A percentile compares a stretch with the other conserved stretches of the same genome.
phyloP scores from a whole-genome alignment of 2,797 vertebrate genomes.

The Urocyon cinereoargenteus region DNA sequence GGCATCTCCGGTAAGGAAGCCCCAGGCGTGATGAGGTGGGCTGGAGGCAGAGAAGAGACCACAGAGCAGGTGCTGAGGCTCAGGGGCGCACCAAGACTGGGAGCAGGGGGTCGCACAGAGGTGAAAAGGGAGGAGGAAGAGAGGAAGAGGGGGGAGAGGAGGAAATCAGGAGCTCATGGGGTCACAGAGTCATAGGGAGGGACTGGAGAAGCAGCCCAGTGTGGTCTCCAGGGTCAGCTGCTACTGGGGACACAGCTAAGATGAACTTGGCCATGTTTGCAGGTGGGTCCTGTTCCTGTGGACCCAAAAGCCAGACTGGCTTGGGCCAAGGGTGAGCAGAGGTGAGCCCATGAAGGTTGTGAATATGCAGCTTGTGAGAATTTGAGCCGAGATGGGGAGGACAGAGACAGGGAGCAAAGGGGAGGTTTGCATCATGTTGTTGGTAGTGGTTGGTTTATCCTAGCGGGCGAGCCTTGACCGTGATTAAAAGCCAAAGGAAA shows the following conservation, averaged over 20 bases:
- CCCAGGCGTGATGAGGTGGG: background rate
- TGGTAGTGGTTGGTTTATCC: background rate
- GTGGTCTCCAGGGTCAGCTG: background rate
- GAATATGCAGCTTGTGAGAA: background rate
- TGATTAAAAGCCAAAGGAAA: background rate
- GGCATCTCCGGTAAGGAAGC: background rate
- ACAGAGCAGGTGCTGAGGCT: too few species aligned
- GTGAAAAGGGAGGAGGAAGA: background rate
- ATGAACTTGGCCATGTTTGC: fast-evolving
- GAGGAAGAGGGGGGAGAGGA: background rate
- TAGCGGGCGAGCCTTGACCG: fast-evolving
- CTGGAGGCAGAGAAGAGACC: background rate
- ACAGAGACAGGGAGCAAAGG: background rate
- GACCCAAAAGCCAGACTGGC: background rate
- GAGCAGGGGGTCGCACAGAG: background rate
- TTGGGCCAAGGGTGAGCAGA: background rate
- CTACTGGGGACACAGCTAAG: background rate
- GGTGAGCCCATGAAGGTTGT: background rate
- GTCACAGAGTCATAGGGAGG: background rate
- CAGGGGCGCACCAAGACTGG: fast-evolving
- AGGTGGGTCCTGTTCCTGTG: background rate
- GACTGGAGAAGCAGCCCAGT: background rate
- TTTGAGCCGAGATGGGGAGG: background rate
- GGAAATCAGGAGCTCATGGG: fast-evolving
- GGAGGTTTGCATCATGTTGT: fast-evolving